Evolutionary conservation across 2,113 vertebrate species (phyloP).

Genomic region (Pterocles burchelli): DNA sequence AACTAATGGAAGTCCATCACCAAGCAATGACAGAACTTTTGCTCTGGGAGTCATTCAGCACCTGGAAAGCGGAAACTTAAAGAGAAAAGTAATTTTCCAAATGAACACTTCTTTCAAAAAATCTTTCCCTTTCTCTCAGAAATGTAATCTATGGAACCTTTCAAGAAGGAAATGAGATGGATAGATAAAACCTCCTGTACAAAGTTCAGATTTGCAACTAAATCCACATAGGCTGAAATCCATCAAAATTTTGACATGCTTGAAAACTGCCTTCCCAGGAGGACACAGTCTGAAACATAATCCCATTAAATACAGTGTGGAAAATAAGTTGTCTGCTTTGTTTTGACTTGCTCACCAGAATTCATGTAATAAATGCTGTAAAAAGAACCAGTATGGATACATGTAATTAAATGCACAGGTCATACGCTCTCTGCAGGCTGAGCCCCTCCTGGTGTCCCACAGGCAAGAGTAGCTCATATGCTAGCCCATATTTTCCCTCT

Average conservation of each 20-base stretch:
- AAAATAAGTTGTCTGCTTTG: constrained; percentile 19
- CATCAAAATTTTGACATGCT: background rate
- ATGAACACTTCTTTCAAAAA: constrained; percentile 28
- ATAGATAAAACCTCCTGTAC: constrained; percentile 23
- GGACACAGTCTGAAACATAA: background rate
- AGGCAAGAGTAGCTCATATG: background rate
- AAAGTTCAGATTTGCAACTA: constrained; percentile 16
- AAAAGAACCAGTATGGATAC: background rate
- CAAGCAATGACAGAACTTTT: background rate
- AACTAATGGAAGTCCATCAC: constrained; percentile 2
- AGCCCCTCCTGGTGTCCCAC: background rate
- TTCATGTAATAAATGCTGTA: background rate
- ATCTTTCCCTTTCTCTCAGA: background rate
- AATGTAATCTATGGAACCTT: constrained; percentile 40
- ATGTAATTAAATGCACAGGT: background rate
- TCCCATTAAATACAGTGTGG: constrained; percentile 11
- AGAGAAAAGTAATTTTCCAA: constrained; percentile 16
- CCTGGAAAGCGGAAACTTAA: constrained; percentile 3
- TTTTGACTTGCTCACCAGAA: constrained; percentile 39
- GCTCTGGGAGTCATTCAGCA: background rate
- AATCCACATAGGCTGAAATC: constrained; percentile 26
- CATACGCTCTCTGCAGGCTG: background rate
- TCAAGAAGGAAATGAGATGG: constrained; percentile 27
- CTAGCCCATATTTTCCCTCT: background rate
- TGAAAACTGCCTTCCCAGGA: constrained; percentile 10